Evolutionary conservation across 2,888 invertebrate species (phyloP).

Genomic region (Formica aserva): DNA sequence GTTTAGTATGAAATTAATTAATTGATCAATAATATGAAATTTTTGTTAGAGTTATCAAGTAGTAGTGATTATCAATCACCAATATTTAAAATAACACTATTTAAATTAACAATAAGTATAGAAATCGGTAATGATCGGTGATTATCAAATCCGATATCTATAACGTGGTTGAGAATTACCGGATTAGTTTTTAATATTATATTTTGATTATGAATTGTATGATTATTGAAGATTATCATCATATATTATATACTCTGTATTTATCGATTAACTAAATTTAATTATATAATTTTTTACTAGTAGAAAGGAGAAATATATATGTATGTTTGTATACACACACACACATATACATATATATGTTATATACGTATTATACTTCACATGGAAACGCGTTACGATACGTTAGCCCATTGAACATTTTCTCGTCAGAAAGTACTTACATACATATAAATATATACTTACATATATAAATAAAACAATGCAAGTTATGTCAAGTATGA

Average conservation of each 20-base stretch:
- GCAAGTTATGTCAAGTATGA: slow-evolving; percentile 31
- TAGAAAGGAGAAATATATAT: slow-evolving; percentile 45
- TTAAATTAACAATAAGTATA: not conserved
- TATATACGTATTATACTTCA: slow-evolving; percentile 13
- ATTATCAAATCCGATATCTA: slow-evolving; percentile 8
- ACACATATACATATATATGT: not conserved
- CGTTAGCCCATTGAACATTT: slow-evolving; percentile 43
- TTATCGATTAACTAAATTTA: slow-evolving; percentile 82
- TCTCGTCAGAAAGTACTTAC: slow-evolving; percentile 21
- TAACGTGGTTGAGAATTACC: slow-evolving; percentile 48
- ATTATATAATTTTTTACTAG: slow-evolving; percentile 67
- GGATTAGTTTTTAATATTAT: slow-evolving; percentile 33
- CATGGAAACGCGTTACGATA: slow-evolving; percentile 43
- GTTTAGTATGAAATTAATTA: slow-evolving; percentile 38
- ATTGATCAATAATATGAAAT: slow-evolving; percentile 17
- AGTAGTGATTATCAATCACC: slow-evolving; percentile 41
- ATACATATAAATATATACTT: not conserved
- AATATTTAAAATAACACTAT: not conserved
- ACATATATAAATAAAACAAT: slow-evolving; percentile 31
- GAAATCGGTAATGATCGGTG: not conserved
- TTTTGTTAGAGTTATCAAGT: slow-evolving; percentile 23
- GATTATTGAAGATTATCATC: slow-evolving; percentile 6
- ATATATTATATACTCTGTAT: slow-evolving; percentile 66
- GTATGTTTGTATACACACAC: not conserved
- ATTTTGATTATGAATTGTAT: slow-evolving; percentile 26